Conservation (phyloP, 2,888 invertebrate genomes). For the Synanthedon formicaeformis region DNA sequence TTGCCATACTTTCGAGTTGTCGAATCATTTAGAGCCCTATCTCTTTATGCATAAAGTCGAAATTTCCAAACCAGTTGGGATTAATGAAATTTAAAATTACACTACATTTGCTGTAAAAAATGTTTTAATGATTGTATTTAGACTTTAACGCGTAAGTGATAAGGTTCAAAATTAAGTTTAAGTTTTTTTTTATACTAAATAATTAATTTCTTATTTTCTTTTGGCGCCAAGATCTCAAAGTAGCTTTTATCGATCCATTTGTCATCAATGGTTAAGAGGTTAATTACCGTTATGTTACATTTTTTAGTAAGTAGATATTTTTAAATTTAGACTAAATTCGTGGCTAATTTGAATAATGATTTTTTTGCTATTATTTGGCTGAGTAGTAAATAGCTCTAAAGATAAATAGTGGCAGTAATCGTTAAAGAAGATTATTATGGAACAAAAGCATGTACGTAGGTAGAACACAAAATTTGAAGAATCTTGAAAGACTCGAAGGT, state of each 20-base stretch:
- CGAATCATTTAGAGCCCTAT: not conserved
- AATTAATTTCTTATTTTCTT: constrained; percentile 21
- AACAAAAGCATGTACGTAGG: no score
- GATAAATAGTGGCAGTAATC: no score
- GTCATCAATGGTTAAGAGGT: constrained; percentile 11
- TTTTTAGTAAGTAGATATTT: not conserved
- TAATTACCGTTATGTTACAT: not conserved
- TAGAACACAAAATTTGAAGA: no score
- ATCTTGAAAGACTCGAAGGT: no score
- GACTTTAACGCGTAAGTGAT: not conserved
- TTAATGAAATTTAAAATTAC: no score
- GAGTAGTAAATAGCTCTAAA: no score
- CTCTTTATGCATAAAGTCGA: not conserved
- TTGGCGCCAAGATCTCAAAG: constrained; percentile 37
- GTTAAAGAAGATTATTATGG: no score
- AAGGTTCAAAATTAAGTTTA: constrained; percentile 3
- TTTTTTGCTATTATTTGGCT: no score
- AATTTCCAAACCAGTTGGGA: no score
- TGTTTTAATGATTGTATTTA: not conserved
- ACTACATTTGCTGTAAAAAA: not conserved
- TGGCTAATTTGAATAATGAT: no score
- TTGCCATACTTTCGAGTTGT: not conserved
- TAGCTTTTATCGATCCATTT: constrained; percentile 32
- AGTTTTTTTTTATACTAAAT: not conserved
- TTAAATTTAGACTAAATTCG: not conserved